Evolutionary conservation across 1,140 invertebrate species (phyloP).

Genomic region (Orussus abietinus): DNA sequence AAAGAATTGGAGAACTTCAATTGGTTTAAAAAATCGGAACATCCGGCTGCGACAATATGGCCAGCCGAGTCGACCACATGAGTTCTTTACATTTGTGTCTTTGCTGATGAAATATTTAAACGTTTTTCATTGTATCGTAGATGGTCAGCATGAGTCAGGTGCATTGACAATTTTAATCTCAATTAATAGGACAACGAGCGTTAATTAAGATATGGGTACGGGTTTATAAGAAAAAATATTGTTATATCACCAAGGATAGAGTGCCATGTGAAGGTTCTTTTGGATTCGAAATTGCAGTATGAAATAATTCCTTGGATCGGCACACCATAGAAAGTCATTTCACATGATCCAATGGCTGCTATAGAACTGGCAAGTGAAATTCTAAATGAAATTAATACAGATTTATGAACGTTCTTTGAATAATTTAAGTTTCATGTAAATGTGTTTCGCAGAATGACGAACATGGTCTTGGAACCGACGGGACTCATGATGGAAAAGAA

Average conservation of each 20-base stretch:
- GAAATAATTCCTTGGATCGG: constrained; percentile 90
- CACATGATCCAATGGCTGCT: constrained; percentile 61
- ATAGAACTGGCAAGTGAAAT: constrained; percentile 60
- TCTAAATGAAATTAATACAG: neutral
- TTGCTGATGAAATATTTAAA: no score
- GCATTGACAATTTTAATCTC: no score
- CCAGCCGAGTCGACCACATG: no score
- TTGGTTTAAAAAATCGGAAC: no score
- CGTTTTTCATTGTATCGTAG: no score
- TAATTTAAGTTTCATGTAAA: constrained; percentile 38
- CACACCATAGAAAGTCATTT: constrained; percentile 43
- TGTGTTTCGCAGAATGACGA: constrained; percentile 70
- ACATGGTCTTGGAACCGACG: constrained; percentile 65
- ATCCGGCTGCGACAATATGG: no score
- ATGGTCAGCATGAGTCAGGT: no score
- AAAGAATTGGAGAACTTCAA: no score
- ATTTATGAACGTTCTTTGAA: constrained; percentile 11
- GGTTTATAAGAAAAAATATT: no score
- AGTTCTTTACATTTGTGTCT: no score
- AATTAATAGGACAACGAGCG: no score
- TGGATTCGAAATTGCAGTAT: constrained; percentile 58
- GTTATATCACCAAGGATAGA: constrained; percentile 7
- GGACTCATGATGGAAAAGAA: constrained; percentile 65
- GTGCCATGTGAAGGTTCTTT: constrained; percentile 62
- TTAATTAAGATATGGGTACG: no score